Conservation (phyloP, 1,140 invertebrate genomes). For the Epicauta chinensis region DNA sequence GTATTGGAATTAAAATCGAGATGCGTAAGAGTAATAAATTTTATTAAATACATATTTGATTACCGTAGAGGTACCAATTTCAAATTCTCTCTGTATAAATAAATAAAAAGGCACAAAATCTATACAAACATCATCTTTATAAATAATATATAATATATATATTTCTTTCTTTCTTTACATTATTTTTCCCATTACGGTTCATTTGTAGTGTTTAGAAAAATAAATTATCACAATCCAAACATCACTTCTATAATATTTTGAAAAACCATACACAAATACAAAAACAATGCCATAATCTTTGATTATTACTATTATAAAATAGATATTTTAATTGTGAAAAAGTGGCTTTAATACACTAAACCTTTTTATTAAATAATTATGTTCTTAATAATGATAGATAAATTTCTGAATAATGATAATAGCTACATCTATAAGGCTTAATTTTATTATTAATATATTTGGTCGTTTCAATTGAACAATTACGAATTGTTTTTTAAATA, state of each 20-base stretch:
- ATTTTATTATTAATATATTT: slow-evolving; percentile 24
- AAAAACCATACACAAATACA: too few relatives aligned
- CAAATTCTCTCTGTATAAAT: slow-evolving; percentile 25
- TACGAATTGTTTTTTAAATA: neutral
- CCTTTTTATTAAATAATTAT: slow-evolving; percentile 19
- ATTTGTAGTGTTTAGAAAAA: slow-evolving; percentile 29
- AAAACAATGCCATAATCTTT: neutral
- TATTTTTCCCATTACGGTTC: too few relatives aligned
- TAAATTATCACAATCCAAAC: slow-evolving; percentile 33
- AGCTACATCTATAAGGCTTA: slow-evolving; percentile 27
- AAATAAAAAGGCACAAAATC: slow-evolving; percentile 37
- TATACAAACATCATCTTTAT: slow-evolving; percentile 32
- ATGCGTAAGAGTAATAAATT: neutral
- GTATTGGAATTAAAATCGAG: too few relatives aligned
- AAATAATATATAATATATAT: slow-evolving; percentile 16
- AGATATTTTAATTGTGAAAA: slow-evolving; percentile 9
- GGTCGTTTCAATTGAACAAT: slow-evolving; percentile 26
- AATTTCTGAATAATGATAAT: slow-evolving; percentile 7
- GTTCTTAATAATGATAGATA: slow-evolving; percentile 14
- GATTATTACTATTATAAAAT: neutral
- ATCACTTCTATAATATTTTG: slow-evolving; percentile 8
- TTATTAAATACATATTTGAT: slow-evolving; percentile 7
- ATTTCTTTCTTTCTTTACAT: slow-evolving; percentile 7
- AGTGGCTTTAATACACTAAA: slow-evolving; percentile 18
- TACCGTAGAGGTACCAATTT: slow-evolving; percentile 27